A percentile compares a stretch with the other conserved stretches of the same genome.
These are phyloP conservation scores for Alectura lathami DNA, from an alignment of 2,113 vertebrate genomes.

Conservation along the genomic window DNA sequence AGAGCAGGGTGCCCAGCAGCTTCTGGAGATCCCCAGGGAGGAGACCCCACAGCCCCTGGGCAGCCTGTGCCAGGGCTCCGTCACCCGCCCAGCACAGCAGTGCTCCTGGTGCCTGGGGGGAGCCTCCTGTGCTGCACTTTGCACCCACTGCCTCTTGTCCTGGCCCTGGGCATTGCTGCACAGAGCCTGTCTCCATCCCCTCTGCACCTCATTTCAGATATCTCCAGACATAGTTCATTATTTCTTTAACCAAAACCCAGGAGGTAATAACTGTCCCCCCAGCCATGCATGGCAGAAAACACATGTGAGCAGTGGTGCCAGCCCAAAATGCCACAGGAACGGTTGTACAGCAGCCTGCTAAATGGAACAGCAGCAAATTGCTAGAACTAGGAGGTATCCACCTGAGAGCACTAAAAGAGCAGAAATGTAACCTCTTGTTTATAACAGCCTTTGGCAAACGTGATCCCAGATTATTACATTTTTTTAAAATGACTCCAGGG, in stretches of 20 bases:
- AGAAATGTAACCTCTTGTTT: background rate
- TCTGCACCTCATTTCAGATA: too few species aligned
- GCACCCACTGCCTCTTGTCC: too few species aligned
- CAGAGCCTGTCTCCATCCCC: too few species aligned
- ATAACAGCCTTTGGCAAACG: background rate
- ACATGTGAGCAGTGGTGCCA: background rate
- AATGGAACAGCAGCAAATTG: background rate
- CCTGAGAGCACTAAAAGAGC: background rate
- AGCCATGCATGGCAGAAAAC: accelerated
- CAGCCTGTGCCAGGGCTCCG: too few species aligned
- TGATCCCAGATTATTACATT: background rate
- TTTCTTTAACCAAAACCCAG: background rate
- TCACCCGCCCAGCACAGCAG: too few species aligned
- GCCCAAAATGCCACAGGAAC: background rate
- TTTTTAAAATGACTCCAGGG: background rate
- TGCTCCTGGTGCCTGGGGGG: too few species aligned
- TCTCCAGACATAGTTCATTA: too few species aligned
- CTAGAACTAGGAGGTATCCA: background rate
- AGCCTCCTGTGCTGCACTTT: too few species aligned
- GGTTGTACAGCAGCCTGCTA: background rate
- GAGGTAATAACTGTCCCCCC: background rate
- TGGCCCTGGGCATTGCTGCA: too few species aligned
- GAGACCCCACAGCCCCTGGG: too few species aligned
- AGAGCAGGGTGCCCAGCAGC: too few species aligned
- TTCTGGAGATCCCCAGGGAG: too few species aligned